phyloP scores from a whole-genome alignment of 1,140 invertebrate genomes.

The Lanistes nyassanus region DNA sequence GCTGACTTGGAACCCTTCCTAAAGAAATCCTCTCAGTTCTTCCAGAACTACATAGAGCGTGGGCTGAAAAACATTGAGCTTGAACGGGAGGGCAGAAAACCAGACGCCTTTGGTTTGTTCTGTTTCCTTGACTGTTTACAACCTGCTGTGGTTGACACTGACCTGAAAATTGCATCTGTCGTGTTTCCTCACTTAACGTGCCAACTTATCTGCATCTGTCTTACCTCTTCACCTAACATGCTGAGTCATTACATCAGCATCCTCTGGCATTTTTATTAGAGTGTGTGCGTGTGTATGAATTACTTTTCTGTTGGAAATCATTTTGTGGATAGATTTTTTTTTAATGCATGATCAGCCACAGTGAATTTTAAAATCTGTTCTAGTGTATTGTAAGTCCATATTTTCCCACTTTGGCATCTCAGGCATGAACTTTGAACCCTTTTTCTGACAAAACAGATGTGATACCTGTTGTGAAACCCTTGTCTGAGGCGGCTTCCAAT shows the following conservation, averaged over 20 bases:
- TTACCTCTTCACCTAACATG: no score
- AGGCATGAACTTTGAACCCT: no score
- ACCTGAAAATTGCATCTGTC: background rate
- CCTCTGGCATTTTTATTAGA: no score
- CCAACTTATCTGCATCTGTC: no score
- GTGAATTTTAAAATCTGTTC: no score
- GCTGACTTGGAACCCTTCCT: conserved; percentile 92
- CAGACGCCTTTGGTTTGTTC: conserved; percentile 5
- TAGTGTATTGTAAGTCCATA: no score
- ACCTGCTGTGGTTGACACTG: background rate
- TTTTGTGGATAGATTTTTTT: no score
- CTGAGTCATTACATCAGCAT: no score
- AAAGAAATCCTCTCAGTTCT: conserved; percentile 87
- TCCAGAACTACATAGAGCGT: conserved; percentile 91
- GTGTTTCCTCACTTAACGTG: no score
- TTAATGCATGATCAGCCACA: no score
- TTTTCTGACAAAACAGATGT: conserved; percentile 4
- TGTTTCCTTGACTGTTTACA: background rate
- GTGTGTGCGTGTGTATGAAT: conserved; percentile 9
- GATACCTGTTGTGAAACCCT: conserved; percentile 8
- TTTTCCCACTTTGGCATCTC: no score
- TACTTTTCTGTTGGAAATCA: no score
- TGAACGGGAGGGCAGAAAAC: conserved; percentile 58
- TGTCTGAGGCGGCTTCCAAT: conserved; percentile 17
- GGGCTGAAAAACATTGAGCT: conserved; percentile 83